Evolutionary conservation across 2,113 vertebrate genomes (phyloP), one percentile per base, ranked within the genome.

Genomic region (Vimba vimba): DNA sequence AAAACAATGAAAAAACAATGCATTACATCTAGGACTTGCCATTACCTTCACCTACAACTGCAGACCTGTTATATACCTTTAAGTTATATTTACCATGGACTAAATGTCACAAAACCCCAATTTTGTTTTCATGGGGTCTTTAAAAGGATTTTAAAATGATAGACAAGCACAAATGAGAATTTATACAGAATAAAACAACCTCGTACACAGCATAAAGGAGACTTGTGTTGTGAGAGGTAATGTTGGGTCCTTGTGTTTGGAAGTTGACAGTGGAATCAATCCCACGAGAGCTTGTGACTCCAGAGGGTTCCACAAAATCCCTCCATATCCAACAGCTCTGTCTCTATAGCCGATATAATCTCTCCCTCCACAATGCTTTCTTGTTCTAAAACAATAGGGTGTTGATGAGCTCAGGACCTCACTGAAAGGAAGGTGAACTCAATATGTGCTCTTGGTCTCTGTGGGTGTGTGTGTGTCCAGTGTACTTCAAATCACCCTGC

Each of bases 351-450:
- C 0, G 62, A 60, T 59, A 47, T 23, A 69, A 64, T 83, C 47
- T 68, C 25, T 76, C 79, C 66, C 39, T 82, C 27, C 27, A 36
- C 23, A 13, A 59, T 36, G 36, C 78, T 27, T 7, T 43, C 85
- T 74, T 62, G 7, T 80, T 69, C 78, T 79, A 75, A 88, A 86
- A 89, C 88, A 90, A 86, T 79, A 52, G 79, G n/a, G 6, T 43
- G 71, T 86, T 74, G 81, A 69, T 66, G 85, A 77, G 82, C 73
- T 74, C 50, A 79, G 71, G 78, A 85, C 60, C 83, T 83, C 43
- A 10, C 75, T 87, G 82, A 85, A 85, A 84, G 76, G 33, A 84
- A 87, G 82, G 84, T 85, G 79, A 88, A 88, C 83, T 88, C 88
- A 82, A 81, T 84, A 82, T 71, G 43, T 73, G 68, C 15, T 84